Conservation (phyloP, 2,113 vertebrate species). For the Neotoma lepida region DNA sequence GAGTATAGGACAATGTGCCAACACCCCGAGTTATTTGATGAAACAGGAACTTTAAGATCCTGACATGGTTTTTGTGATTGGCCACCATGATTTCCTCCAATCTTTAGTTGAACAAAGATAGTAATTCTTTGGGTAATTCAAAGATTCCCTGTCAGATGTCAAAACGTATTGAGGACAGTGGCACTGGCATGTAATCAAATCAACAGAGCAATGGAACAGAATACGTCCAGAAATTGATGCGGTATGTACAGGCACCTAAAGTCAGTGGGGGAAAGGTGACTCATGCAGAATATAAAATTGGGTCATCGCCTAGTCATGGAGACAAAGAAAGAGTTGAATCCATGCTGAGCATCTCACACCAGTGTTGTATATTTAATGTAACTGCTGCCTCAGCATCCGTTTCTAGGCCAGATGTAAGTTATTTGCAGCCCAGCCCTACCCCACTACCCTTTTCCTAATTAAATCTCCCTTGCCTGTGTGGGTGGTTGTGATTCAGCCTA, state of each 20-base stretch:
- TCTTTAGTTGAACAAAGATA: slow-evolving; percentile 28
- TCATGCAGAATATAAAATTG: not conserved
- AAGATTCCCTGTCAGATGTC: not conserved
- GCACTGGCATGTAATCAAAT: not conserved
- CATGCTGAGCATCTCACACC: not conserved
- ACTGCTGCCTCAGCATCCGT: not conserved
- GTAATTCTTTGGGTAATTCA: not conserved
- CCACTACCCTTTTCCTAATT: not conserved
- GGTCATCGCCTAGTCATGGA: not conserved
- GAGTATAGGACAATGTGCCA: not conserved
- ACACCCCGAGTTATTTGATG: not conserved
- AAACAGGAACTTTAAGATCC: slow-evolving; percentile 40
- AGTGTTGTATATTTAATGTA: not conserved
- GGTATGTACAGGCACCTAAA: not conserved
- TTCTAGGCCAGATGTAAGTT: not conserved
- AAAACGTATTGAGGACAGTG: slow-evolving; percentile 13
- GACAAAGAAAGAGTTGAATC: slow-evolving; percentile 16
- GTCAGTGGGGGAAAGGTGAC: not conserved
- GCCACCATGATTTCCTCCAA: slow-evolving; percentile 22
- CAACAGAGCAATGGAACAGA: not conserved
- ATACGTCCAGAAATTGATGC: not conserved
- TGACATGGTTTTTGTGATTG: not conserved
- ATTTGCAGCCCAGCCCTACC: not conserved
- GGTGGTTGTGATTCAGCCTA: not conserved
- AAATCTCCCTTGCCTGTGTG: not conserved